A percentile compares a stretch with the other conserved stretches of the same genome.
Evolutionary conservation across 2,797 vertebrate genomes (phyloP).

Genomic region (Valencia hispanica): DNA sequence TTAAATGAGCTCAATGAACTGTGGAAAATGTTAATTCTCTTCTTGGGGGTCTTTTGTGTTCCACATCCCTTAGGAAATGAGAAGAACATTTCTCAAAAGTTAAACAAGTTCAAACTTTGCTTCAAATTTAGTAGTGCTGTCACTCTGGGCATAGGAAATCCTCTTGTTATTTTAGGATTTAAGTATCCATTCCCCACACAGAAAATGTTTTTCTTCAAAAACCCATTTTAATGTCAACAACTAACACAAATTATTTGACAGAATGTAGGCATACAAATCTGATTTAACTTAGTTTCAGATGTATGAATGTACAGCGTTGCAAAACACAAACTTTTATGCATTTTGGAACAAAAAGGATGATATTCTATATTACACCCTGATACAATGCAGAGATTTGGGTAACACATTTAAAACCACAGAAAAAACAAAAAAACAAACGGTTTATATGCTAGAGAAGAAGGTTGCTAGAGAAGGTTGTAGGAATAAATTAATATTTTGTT

Average conservation of each 20-base stretch:
- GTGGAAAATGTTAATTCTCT: slow-evolving; percentile 77
- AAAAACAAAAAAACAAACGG: no score
- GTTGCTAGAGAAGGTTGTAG: no score
- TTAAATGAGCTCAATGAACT: slow-evolving; percentile 76
- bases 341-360: no score
- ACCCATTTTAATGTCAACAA: background rate
- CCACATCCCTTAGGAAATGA: slow-evolving; percentile 62
- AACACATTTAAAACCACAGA: no score
- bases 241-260: background rate
- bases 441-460: no score
- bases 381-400: no score
- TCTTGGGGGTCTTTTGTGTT: slow-evolving; percentile 71
- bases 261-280: background rate
- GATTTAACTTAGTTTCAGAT: background rate
- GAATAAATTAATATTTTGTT: no score
- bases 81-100: slow-evolving; percentile 63
- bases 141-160: slow-evolving; percentile 32
- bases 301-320: no score
- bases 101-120: slow-evolving; percentile 55
- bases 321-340: no score
- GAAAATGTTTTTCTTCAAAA: background rate
- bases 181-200: slow-evolving; percentile 13
- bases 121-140: slow-evolving; percentile 55
- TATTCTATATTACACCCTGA: no score
- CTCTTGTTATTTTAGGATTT: slow-evolving; percentile 32